Base-by-base conservation (phyloP, 2,797 vertebrate genomes). In the Myripristis jacobus region DNA sequence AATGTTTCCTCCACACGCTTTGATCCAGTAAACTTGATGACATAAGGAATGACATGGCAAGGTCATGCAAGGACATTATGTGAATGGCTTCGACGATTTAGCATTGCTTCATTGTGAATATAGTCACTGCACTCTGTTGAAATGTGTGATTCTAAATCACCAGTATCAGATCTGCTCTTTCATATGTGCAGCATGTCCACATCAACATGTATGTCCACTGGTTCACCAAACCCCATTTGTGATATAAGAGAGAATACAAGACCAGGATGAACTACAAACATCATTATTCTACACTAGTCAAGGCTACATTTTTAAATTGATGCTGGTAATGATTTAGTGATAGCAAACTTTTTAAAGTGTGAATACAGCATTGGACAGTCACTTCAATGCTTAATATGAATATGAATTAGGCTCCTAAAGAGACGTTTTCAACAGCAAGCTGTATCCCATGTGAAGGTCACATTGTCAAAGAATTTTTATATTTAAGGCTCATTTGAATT, bases 211-310 rank as follows among this genome's bases (percentile, higher is more conserved):
- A 25, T 11, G 69, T n/a, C 61, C 55, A 13, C 2, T 29, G 7
- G 19, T 53, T 68, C 25, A 25, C 6, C 44, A 57, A 44, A 62
- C 31, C 22, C 34, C 0, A 22, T 52, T 60, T 50, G 27, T 29
- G 22, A 60, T 13, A 15, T 55, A 66, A 9, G 0, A 25, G 25
- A 70, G 3, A 29, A 2, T 36, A 46, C 47, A 3, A 29, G 22
- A 74, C 29, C 10, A 31, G 7, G 38, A 58, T 72, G 22, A 60
- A 18, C 11, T 41, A 60, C 54, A 21, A 72, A 27, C 25, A n/a
- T n/a, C n/a, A n/a, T 44, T 61, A 48, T 60, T 75, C 16, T 9
- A 25, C 31, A 31, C 5, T 24, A n/a, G 19, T 62, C 70, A 27
- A 29, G 54, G 46, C 27, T 56, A 34, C 66, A 63, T 29, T 29